Percentiles rank a stretch among this genome's conserved stretches.
These are phyloP conservation scores for Tinamus guttatus DNA, from an alignment of 2,113 vertebrate genomes.

Conservation along the genomic window DNA sequence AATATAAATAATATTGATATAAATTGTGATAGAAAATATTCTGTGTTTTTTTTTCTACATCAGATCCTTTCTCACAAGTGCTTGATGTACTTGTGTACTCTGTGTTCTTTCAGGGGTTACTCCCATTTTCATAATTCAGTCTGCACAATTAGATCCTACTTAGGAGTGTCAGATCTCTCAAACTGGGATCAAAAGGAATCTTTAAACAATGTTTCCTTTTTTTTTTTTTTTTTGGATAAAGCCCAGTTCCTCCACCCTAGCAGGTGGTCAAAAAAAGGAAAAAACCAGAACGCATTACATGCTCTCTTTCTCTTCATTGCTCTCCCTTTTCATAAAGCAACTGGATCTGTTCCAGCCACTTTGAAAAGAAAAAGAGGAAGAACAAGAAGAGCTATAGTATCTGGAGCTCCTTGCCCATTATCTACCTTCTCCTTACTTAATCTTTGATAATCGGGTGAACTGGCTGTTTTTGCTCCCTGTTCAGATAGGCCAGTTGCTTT, in stretches of 20 bases:
- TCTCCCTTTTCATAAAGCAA: neutral
- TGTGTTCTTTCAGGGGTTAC: accelerated
- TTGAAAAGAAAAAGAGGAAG: neutral
- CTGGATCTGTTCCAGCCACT: neutral
- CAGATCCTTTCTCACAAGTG: neutral
- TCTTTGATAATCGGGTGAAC: neutral
- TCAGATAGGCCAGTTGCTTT: neutral
- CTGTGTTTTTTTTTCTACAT: neutral
- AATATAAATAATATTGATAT: too few species aligned
- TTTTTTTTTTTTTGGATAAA: neutral
- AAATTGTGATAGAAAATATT: neutral
- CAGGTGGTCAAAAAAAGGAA: neutral
- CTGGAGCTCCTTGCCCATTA: neutral
- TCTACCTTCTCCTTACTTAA: neutral
- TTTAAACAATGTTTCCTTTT: neutral
- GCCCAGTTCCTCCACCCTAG: neutral
- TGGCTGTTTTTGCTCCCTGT: neutral
- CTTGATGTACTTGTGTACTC: neutral
- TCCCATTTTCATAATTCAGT: neutral
- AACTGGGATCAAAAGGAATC: neutral
- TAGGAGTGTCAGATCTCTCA: neutral
- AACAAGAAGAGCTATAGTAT: neutral
- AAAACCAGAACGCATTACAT: neutral
- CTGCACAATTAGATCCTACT: neutral
- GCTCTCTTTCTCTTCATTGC: neutral